phyloP scores from a whole-genome alignment of 2,888 invertebrate genomes.

The Ephialtes manifestator region DNA sequence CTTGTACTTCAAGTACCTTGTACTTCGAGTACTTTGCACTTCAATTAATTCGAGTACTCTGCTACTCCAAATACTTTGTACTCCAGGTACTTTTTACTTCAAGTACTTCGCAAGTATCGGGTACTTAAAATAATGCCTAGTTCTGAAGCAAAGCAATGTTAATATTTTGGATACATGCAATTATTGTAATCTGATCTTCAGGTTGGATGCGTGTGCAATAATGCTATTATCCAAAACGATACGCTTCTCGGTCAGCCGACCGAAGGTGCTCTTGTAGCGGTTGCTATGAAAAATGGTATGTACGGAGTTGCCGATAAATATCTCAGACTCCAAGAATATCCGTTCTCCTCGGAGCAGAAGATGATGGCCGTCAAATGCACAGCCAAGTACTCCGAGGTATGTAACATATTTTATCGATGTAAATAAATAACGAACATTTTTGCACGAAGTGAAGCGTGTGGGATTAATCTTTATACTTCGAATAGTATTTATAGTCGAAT shows the following conservation, averaged over 20 bases:
- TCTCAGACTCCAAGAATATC: constrained; percentile 96
- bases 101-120: no score
- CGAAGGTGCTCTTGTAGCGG: constrained; percentile 97
- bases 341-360: constrained; percentile 98
- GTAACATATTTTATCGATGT: constrained; percentile 3
- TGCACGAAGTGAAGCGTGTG: no score
- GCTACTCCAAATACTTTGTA: no score
- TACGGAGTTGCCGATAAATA: constrained; percentile 93
- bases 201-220: constrained; percentile 97
- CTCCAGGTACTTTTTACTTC: no score
- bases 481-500: no score
- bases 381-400: constrained; percentile 91
- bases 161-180: background rate
- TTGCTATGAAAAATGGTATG: constrained; percentile 97
- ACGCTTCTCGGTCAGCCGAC: constrained; percentile 97
- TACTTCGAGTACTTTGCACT: no score
- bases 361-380: constrained; percentile 99
- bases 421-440: no score
- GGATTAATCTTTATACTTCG: no score
- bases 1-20: no score
- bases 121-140: background rate
- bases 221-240: constrained; percentile 95
- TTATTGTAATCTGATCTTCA: constrained; percentile 76
- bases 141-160: background rate
- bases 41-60: no score